These are phyloP conservation scores for Grammomys surdaster DNA, from an alignment of 2,113 vertebrate genomes.

Conservation along the genomic window DNA sequence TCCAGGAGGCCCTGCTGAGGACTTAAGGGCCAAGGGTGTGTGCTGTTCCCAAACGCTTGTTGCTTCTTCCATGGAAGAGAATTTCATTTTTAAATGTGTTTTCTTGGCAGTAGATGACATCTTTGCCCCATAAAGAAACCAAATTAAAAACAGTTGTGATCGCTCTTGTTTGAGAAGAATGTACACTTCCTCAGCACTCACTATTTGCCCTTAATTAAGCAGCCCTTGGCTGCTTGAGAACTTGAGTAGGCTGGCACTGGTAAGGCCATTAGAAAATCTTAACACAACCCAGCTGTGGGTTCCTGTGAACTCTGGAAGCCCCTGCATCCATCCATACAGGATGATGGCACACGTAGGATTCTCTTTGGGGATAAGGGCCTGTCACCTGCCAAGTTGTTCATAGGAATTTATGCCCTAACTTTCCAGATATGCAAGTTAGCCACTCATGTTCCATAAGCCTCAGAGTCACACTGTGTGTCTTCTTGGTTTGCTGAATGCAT, in stretches of 20 bases:
- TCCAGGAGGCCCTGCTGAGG: background rate
- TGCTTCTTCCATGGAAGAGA: background rate
- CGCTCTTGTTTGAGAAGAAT: background rate
- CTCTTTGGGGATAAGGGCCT: background rate
- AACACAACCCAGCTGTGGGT: background rate
- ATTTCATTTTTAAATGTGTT: background rate
- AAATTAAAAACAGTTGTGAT: conserved; percentile 42
- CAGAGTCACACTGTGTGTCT: background rate
- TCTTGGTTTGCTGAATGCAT: background rate
- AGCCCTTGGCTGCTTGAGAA: background rate
- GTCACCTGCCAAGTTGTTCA: background rate
- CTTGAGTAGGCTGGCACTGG: too few relatives aligned
- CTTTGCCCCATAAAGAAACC: conserved; percentile 26
- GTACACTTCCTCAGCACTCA: background rate
- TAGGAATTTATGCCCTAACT: background rate
- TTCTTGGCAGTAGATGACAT: conserved; percentile 39
- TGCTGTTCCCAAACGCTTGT: background rate
- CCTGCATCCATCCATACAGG: background rate
- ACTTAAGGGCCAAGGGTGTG: accelerated
- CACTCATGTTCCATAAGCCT: background rate
- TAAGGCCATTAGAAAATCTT: background rate
- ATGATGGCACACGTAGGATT: background rate
- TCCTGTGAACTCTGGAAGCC: background rate
- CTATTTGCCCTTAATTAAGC: conserved; percentile 19
- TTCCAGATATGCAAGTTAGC: background rate